phyloP scores from a whole-genome alignment of 2,888 invertebrate genomes.

The Lasioglossum vierecki region DNA sequence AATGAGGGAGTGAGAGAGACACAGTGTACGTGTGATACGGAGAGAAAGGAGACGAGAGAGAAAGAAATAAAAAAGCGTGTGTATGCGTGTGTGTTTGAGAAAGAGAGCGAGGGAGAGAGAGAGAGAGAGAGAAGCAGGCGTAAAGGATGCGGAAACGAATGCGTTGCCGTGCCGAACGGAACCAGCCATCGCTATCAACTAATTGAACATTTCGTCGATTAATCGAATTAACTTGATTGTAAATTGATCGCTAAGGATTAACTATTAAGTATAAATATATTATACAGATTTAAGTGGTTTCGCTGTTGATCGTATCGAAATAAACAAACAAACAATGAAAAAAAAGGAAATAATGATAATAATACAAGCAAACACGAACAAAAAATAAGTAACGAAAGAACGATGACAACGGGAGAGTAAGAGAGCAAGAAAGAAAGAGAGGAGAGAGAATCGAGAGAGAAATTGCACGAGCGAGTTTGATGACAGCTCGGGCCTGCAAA shows the following conservation, averaged over 20 bases:
- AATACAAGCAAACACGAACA: slow-evolving; percentile 4
- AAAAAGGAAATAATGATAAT: not conserved
- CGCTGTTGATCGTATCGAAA: slow-evolving; percentile 74
- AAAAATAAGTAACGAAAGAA: slow-evolving; percentile 10
- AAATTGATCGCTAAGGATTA: slow-evolving; percentile 74
- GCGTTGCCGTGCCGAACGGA: slow-evolving; percentile 45
- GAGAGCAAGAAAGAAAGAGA: not conserved
- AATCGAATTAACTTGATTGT: slow-evolving; percentile 73
- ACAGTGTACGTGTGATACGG: not conserved
- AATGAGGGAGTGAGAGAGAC: not conserved
- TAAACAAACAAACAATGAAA: slow-evolving; percentile 40
- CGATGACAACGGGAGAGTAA: slow-evolving; percentile 7
- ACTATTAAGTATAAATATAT: slow-evolving; percentile 74
- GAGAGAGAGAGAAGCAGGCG: slow-evolving; percentile 26
- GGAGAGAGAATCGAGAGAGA: slow-evolving; percentile 13
- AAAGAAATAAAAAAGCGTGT: not conserved
- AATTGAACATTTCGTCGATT: slow-evolving; percentile 76
- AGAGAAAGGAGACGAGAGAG: not conserved
- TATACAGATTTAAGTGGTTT: slow-evolving; percentile 76
- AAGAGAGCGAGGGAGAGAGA: not conserved
- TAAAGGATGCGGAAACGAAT: slow-evolving; percentile 35
- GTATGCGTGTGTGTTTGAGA: not conserved
- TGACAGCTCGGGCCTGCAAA: slow-evolving; percentile 78
- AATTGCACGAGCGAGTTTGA: slow-evolving; percentile 73
- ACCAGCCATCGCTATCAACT: slow-evolving; percentile 73